Evolutionary conservation across 1,140 invertebrate genomes (phyloP), one percentile per base, ranked within the genome.

Genomic region (Pemphigus obesinymphae): DNA sequence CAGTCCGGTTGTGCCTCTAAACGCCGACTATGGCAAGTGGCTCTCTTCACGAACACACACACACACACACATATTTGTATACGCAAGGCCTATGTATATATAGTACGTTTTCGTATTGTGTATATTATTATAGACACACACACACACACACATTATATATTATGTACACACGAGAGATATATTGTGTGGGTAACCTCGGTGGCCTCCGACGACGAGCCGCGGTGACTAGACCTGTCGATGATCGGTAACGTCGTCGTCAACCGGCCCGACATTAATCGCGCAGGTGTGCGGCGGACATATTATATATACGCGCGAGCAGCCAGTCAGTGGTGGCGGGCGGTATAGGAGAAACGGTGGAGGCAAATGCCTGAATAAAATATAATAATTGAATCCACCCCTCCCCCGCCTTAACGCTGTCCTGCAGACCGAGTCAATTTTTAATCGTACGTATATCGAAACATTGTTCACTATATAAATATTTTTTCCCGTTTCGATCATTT

Each of bases 1-100:
- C 55, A 43, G 76, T 80, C 76, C 76, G 76, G 76, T 80, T 80
- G 76, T 80, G 76, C 13, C 26, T 26, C 58, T 29, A n/a, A 80
- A 43, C 76, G 76, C 76, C 76, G 76, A 80, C 76, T 80, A 80
- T 80, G 76, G 76, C 55, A 80, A 78, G 76, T 80, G 53, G 75
- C 75, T 80, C 76, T 80, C 76, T 80, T 80, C 55, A 29, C 37
- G 10, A 4, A 40, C 37, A 45, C 8, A 23, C 37, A 11, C 7
- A 70, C 40, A 15, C 17, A 40, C 45, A 15, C 61, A 34, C 26
- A 63, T 11, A 34, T 10, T 5, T 4, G 66, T 1, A 11, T 11
- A 23, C 75, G 34, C 20, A 70, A 20, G 37, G 66, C 40, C 68
- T 63, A 31, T 29, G 17, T 31, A 61, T 63, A 31, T 29, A 29